Base-by-base conservation (phyloP, 2,888 invertebrate genomes). In the Xylocampa areola region DNA sequence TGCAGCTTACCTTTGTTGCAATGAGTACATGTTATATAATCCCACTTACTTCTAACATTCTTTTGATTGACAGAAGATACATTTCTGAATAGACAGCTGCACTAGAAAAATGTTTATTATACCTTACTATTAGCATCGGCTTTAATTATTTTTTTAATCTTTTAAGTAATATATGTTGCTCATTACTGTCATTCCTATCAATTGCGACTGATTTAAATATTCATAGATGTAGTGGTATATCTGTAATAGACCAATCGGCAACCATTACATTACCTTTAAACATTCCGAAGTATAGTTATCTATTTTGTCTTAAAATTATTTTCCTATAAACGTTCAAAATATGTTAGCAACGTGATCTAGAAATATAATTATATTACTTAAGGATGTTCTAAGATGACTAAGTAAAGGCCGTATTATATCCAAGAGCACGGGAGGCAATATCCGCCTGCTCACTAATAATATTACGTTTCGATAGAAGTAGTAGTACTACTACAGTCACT, bases 1-100 rank as follows among this genome's bases (percentile, higher is more conserved):
- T 76, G 67, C 73, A 75, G 43, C 45, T 62, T 58, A 27, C 39
- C 32, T 32, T 60, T 69, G 45, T 64, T 69, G 54, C 35, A 50
- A 48, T 16, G 17, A 37, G 49, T 30, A 50, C 47, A 54, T 41
- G 49, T 52, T 53, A 57, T 30, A 13, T 40, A 25, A 36, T 39
- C 33, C 0, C 29, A 23, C 25, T 35, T 30, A 32, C 13, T 52
- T 37, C 36, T n/a, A 35, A 21, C 23, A 57, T 43, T 43, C 10
- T 43, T 47, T 25, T 10, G 7, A 33, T 62, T n/a, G 19, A 11
- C 37, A 25, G 10, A n/a, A n/a, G n/a, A n/a, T n/a, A n/a, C n/a
- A n/a, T n/a, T n/a, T n/a, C n/a, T n/a, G n/a, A n/a, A 37, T 23
- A 16, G 19, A 2, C 27, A 45, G 40, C 7, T 51, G 10, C 3